These are phyloP conservation scores for Polymixis flavicincta DNA, from an alignment of 2,888 invertebrate species.

Conservation along the genomic window DNA sequence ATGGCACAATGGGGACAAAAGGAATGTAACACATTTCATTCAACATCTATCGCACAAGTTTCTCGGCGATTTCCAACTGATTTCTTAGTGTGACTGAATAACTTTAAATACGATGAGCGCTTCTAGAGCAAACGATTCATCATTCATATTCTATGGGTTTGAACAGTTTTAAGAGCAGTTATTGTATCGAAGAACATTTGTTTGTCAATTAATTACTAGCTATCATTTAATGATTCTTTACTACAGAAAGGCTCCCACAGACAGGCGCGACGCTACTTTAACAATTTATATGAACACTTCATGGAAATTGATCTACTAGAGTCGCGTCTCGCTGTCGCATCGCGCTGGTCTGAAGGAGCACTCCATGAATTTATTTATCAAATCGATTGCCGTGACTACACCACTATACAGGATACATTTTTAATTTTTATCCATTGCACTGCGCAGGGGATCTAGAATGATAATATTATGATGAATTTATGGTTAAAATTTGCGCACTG, in stretches of 20 bases:
- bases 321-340: too few species aligned
- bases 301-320: too few species aligned
- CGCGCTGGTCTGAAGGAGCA: too few species aligned
- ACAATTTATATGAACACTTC: too few species aligned
- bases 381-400: conserved; percentile 5
- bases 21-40: conserved; percentile 64
- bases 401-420: too few species aligned
- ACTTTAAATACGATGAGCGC: conserved; percentile 61
- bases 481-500: too few species aligned
- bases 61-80: conserved; percentile 58
- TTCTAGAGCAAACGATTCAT: conserved; percentile 38
- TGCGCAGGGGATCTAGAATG: too few species aligned
- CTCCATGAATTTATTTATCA: conserved; percentile 13
- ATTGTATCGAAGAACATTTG: conserved; percentile 6
- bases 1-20: conserved; percentile 59
- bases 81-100: conserved; percentile 61
- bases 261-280: too few species aligned
- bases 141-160: conserved; percentile 38
- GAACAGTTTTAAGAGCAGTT: conserved; percentile 28
- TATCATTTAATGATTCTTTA: not conserved
- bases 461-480: too few species aligned
- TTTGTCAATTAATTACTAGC: not conserved
- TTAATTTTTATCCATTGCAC: too few species aligned
- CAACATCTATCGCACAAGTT: conserved; percentile 56
- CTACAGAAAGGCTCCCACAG: not conserved